Evolutionary conservation across 2,113 vertebrate species (phyloP).

Genomic region (Bagarius yarrelli): DNA sequence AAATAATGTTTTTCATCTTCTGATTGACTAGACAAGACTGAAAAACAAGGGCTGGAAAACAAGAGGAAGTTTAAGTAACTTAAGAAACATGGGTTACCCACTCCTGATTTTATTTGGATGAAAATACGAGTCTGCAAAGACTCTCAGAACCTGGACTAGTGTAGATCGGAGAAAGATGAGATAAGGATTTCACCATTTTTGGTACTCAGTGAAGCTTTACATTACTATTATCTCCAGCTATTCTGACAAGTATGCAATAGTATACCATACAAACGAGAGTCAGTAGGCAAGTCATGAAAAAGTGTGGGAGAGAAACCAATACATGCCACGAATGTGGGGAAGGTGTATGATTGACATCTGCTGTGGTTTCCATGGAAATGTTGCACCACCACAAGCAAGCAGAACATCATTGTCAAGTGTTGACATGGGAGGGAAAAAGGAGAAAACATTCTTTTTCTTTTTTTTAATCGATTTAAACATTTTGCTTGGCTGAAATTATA

Average conservation of each 20-base stretch:
- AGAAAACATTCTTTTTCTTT: constrained; percentile 13
- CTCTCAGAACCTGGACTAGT: not conserved
- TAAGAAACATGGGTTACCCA: not conserved
- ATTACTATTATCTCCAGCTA: not conserved
- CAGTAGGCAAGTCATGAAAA: not conserved
- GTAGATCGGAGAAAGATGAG: not conserved
- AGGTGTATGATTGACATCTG: constrained; percentile 32
- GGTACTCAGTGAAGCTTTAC: not conserved
- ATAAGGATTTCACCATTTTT: not conserved
- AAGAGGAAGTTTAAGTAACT: no score
- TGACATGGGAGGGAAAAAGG: not conserved
- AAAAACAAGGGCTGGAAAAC: no score
- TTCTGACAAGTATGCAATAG: not conserved
- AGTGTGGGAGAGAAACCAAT: not conserved
- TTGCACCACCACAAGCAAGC: constrained; percentile 30
- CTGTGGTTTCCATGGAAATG: constrained; percentile 47
- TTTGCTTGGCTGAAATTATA: constrained; percentile 3
- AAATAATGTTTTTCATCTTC: no score
- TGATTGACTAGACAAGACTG: no score
- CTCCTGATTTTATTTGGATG: no score
- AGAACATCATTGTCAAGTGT: constrained; percentile 16
- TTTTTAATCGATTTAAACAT: not conserved
- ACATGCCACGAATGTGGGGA: not conserved
- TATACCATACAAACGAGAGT: not conserved
- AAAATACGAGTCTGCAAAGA: not conserved